Percentiles rank a stretch among this genome's conserved stretches.
Evolutionary conservation across 2,797 vertebrate species (phyloP).

Genomic region (Ptychobarbus kaznakovi): DNA sequence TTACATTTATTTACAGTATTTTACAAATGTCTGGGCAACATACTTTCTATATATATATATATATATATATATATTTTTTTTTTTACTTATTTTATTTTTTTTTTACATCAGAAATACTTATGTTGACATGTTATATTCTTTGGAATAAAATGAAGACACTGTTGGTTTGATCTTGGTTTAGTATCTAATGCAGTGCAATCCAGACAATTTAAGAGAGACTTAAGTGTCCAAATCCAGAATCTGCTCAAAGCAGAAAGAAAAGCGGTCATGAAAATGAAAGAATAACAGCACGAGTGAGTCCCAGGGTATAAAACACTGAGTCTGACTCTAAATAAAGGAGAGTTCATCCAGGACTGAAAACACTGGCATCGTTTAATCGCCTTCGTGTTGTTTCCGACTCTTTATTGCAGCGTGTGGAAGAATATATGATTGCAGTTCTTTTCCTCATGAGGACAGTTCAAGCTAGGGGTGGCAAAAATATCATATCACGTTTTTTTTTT

Average conservation of each 20-base stretch:
- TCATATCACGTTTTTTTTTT: no score
- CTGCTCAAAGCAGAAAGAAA: conserved; percentile 19
- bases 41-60: no score
- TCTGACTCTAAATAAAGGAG: background rate
- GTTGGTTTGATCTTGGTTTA: background rate
- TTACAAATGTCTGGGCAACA: no score
- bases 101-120: background rate
- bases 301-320: background rate
- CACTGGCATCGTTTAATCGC: background rate
- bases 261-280: conserved; percentile 26
- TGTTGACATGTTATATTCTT: background rate
- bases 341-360: background rate
- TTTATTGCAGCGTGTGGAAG: background rate
- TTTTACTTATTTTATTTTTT: no score
- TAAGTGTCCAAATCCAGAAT: background rate
- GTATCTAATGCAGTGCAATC: background rate
- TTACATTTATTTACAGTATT: no score
- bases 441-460: background rate
- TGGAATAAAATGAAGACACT: background rate
- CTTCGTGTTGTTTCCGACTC: background rate
- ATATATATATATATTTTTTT: no score
- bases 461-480: no score
- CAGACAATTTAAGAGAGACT: conserved; percentile 6
- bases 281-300: background rate
- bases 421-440: background rate